Conservation (phyloP, 2,888 invertebrate species). For the Timema podura region DNA sequence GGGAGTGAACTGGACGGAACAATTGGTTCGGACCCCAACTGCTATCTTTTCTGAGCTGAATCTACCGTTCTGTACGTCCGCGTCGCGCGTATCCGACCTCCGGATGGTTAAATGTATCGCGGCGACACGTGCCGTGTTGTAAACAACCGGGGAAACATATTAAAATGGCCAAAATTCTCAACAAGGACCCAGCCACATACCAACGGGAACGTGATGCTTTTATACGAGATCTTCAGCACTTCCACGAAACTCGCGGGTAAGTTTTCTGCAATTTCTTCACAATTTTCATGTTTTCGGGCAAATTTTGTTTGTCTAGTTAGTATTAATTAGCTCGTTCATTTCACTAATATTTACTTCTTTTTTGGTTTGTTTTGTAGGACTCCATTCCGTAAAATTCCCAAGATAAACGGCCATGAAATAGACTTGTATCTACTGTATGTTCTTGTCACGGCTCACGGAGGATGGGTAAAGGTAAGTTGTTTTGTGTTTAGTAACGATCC, state of each 20-base stretch:
- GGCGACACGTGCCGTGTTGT: slow-evolving; percentile 45
- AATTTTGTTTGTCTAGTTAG: slow-evolving; percentile 24
- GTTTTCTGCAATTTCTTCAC: slow-evolving; percentile 40
- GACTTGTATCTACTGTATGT: slow-evolving; percentile 90
- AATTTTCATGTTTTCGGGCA: slow-evolving; percentile 8
- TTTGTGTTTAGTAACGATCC: too few relatives aligned
- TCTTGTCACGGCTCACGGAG: slow-evolving; percentile 87
- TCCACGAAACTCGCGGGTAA: slow-evolving; percentile 90
- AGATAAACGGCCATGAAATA: slow-evolving; percentile 85
- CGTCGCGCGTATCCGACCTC: slow-evolving; percentile 38
- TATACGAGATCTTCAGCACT: slow-evolving; percentile 80
- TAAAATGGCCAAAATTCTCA: slow-evolving; percentile 60
- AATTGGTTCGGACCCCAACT: slow-evolving; percentile 41
- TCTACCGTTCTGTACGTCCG: slow-evolving; percentile 34
- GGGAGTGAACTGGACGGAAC: slow-evolving; percentile 45
- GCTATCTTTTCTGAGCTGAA: slow-evolving; percentile 41
- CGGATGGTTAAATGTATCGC: slow-evolving; percentile 42
- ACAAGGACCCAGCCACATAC: slow-evolving; percentile 70
- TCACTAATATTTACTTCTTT: slow-evolving; percentile 23
- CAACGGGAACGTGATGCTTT: slow-evolving; percentile 74
- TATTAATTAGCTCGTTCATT: too few relatives aligned
- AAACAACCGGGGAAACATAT: slow-evolving; percentile 36
- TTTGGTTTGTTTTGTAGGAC: slow-evolving; percentile 50
- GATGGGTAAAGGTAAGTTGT: slow-evolving; percentile 85
- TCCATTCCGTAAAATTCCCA: slow-evolving; percentile 64